Evolutionary conservation across 2,888 invertebrate species (phyloP).

Genomic region (Dorcus parallelipipedus): DNA sequence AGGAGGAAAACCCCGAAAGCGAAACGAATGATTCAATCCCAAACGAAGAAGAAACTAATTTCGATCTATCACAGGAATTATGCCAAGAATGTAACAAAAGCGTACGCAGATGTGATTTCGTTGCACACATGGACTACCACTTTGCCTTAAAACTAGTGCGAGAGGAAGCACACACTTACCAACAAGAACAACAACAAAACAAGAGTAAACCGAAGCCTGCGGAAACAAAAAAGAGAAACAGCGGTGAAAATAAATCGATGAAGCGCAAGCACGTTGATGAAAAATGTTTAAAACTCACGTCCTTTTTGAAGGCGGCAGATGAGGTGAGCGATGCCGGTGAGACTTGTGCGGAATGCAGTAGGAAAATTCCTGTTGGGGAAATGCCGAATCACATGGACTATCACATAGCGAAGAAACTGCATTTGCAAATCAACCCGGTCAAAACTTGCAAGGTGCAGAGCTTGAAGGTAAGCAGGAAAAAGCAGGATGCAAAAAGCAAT

Average conservation of each 20-base stretch:
- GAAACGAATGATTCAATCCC: not conserved
- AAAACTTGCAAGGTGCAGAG: not conserved
- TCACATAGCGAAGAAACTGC: slow-evolving; percentile 79
- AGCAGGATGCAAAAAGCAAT: not conserved
- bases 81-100: slow-evolving; percentile 70
- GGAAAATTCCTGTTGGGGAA: slow-evolving; percentile 55
- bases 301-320: slow-evolving; percentile 34
- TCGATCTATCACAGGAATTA: slow-evolving; percentile 43
- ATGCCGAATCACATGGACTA: slow-evolving; percentile 73
- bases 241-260: slow-evolving; percentile 19
- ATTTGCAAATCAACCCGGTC: slow-evolving; percentile 57
- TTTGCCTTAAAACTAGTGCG: slow-evolving; percentile 57
- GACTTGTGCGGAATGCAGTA: slow-evolving; percentile 65
- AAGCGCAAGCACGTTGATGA: slow-evolving; percentile 17
- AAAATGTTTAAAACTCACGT: slow-evolving; percentile 13
- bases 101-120: slow-evolving; percentile 59
- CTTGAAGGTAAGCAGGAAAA: not conserved
- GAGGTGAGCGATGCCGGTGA: slow-evolving; percentile 18
- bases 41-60: slow-evolving; percentile 30
- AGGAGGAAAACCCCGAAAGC: slow-evolving; percentile 13
- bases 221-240: slow-evolving; percentile 12
- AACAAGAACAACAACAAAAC: slow-evolving; percentile 8
- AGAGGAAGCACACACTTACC: slow-evolving; percentile 35
- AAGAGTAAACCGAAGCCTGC: slow-evolving; percentile 2
- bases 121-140: slow-evolving; percentile 82